Conservation (phyloP, 2,888 invertebrate genomes). For the Mythimna vitellina region DNA sequence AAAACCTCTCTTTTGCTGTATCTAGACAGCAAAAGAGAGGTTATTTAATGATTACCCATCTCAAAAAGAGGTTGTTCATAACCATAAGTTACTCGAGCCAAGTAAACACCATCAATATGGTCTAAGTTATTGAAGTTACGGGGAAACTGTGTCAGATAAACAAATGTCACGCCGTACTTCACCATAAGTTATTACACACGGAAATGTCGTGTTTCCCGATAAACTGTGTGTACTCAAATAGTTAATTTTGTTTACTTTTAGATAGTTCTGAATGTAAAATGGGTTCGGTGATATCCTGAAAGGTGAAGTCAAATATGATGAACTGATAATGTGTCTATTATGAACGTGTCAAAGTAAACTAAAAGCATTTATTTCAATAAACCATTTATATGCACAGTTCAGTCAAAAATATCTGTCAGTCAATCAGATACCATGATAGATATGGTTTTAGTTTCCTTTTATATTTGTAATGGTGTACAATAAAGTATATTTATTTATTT, state of each 20-base stretch:
- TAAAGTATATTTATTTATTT: too few relatives aligned
- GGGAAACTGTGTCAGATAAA: slow-evolving; percentile 28
- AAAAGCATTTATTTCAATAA: too few relatives aligned
- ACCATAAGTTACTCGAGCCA: slow-evolving; percentile 15
- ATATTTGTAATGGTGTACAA: too few relatives aligned
- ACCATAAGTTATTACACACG: slow-evolving; percentile 15
- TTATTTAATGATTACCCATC: too few relatives aligned
- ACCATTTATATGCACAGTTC: too few relatives aligned
- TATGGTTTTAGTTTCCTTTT: too few relatives aligned
- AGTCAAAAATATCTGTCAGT: too few relatives aligned
- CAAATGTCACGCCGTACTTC: neutral
- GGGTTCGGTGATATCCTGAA: neutral
- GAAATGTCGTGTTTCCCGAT: slow-evolving; percentile 10
- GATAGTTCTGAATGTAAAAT: slow-evolving; percentile 12
- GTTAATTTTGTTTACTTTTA: slow-evolving; percentile 8
- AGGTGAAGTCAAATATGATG: slow-evolving; percentile 11
- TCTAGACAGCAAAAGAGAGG: too few relatives aligned
- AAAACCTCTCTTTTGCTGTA: too few relatives aligned
- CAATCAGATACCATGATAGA: too few relatives aligned
- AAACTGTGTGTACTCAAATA: slow-evolving; percentile 2
- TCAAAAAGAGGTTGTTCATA: neutral
- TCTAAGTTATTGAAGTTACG: slow-evolving; percentile 1
- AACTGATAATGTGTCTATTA: slow-evolving; percentile 3
- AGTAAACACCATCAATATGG: slow-evolving; percentile 49
- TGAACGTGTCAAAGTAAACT: neutral